phyloP scores from a whole-genome alignment of 1,140 invertebrate species.

The Heliconius nattereri region DNA sequence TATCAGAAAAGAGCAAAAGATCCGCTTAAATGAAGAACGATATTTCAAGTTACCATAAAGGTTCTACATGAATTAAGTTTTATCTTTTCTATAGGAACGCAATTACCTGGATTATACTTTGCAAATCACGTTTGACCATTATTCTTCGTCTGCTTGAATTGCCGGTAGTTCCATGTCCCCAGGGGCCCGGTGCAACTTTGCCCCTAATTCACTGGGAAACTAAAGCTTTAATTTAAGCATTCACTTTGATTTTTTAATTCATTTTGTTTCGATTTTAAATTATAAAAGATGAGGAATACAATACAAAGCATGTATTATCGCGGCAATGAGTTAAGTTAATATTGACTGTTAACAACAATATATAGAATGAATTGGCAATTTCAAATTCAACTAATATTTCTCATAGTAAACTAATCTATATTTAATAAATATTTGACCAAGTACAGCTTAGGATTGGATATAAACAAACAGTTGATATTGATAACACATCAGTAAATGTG shows the following conservation, averaged over 20 bases:
- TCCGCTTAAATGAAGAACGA: too few relatives aligned
- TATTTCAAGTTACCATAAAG: too few relatives aligned
- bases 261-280: too few relatives aligned
- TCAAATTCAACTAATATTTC: not conserved
- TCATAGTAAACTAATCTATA: not conserved
- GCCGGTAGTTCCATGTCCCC: constrained; percentile 19
- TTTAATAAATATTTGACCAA: not conserved
- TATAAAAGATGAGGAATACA: too few relatives aligned
- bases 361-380: not conserved
- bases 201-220: constrained; percentile 18
- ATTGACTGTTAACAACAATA: not conserved
- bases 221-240: constrained; percentile 19
- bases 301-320: not conserved
- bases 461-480: not conserved
- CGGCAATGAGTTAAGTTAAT: not conserved
- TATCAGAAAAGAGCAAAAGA: too few relatives aligned
- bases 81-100: not conserved
- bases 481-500: not conserved
- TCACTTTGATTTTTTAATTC: not conserved
- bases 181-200: constrained; percentile 9
- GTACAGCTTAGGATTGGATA: not conserved
- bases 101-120: constrained; percentile 1
- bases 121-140: constrained; percentile 45
- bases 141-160: constrained; percentile 39
- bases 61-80: not conserved